Conservation (phyloP, 2,888 invertebrate genomes). For the Sicus ferrugineus region DNA sequence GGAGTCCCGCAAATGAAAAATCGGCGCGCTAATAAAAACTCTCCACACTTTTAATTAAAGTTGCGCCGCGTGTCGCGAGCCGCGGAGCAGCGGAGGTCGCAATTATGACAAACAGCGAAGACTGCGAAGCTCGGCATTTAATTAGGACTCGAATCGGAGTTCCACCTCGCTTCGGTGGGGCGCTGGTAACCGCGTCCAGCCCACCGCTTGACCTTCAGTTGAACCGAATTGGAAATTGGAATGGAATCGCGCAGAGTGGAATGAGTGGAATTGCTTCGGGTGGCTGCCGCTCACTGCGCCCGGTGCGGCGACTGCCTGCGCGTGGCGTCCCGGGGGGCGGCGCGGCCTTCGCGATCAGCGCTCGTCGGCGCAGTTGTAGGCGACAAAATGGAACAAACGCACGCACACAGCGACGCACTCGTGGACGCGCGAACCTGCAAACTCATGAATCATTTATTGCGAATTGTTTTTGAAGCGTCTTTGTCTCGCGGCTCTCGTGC, state of each 20-base stretch:
- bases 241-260: slow-evolving; percentile 29
- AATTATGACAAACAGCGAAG: too few relatives aligned
- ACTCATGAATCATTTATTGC: slow-evolving; percentile 47
- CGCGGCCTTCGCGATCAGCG: background rate
- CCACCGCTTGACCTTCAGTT: slow-evolving; percentile 21
- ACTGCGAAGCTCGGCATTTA: too few relatives aligned
- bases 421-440: slow-evolving; percentile 25
- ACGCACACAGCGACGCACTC: slow-evolving; percentile 30
- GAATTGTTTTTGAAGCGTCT: slow-evolving; percentile 38
- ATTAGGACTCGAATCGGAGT: too few relatives aligned
- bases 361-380: slow-evolving; percentile 28
- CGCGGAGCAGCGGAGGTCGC: too few relatives aligned
- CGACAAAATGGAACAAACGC: slow-evolving; percentile 22
- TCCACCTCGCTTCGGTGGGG: slow-evolving; percentile 1
- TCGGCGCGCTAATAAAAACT: background rate
- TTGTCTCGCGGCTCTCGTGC: too few relatives aligned
- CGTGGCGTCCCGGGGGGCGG: background rate
- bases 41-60: slow-evolving; percentile 19
- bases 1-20: background rate
- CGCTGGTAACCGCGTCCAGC: slow-evolving; percentile 5
- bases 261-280: background rate
- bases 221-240: slow-evolving; percentile 37
- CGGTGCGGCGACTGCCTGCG: slow-evolving; percentile 5
- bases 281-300: background rate
- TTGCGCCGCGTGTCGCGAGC: background rate